These are phyloP conservation scores for Apamea monoglypha DNA, from an alignment of 2,888 invertebrate species.

Conservation along the genomic window DNA sequence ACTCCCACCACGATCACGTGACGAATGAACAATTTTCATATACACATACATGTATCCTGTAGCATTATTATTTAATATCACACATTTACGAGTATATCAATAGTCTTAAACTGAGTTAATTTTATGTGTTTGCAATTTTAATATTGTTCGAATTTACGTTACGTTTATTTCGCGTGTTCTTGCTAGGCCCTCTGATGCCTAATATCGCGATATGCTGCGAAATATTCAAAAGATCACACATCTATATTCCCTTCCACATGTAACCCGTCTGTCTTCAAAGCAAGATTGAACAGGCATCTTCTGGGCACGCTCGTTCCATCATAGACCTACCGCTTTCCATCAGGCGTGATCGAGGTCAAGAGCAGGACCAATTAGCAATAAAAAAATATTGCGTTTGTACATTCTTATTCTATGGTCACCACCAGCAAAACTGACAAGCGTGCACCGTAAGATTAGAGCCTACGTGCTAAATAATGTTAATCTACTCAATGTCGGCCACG, in stretches of 20 bases:
- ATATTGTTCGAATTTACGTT: too few species aligned
- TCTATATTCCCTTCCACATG: too few species aligned
- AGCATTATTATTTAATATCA: too few species aligned
- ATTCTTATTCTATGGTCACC: constrained; percentile 2
- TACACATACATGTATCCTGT: too few species aligned
- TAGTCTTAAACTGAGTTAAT: too few species aligned
- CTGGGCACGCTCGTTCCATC: not conserved
- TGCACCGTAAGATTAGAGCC: constrained; percentile 53
- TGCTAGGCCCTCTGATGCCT: too few species aligned
- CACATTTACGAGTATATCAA: too few species aligned
- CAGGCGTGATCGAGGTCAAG: not conserved
- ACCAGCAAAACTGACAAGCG: constrained; percentile 34
- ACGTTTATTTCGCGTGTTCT: too few species aligned
- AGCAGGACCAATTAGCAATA: not conserved
- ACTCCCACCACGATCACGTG: not conserved
- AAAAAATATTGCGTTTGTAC: not conserved
- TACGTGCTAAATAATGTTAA: constrained; percentile 63
- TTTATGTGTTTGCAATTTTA: too few species aligned
- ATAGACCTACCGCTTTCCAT: not conserved
- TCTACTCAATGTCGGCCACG: constrained; percentile 49
- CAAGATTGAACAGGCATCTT: not conserved
- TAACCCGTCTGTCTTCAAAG: not conserved
- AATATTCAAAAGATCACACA: too few species aligned
- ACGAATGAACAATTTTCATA: too few species aligned
- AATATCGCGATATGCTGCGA: too few species aligned